These are phyloP conservation scores for Mesembrinibis cayennensis DNA, from an alignment of 2,113 vertebrate genomes.

Conservation along the genomic window DNA sequence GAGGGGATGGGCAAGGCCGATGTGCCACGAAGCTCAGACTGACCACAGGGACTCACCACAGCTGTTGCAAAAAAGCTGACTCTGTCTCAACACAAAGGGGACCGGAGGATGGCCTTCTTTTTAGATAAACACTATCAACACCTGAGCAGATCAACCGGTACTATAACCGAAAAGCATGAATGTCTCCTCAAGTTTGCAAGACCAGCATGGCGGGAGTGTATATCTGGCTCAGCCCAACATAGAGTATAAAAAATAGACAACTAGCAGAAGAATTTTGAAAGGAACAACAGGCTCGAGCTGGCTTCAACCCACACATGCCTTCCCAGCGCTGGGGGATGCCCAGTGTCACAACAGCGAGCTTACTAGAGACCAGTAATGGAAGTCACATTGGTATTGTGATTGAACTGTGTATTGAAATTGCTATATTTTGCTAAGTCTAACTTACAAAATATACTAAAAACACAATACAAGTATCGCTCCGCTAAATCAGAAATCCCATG, in stretches of 20 bases:
- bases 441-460: neutral
- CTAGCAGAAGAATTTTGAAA: neutral
- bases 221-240: neutral
- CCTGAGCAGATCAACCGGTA: neutral
- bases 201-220: neutral
- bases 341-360: rapidly evolving
- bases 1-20: rapidly evolving
- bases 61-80: neutral
- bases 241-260: neutral
- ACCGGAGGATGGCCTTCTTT: neutral
- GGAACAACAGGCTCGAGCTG: neutral
- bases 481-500: rapidly evolving
- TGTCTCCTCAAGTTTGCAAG: neutral
- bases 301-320: neutral
- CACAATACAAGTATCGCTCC: neutral
- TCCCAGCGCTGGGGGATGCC: neutral
- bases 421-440: neutral
- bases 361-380: rapidly evolving
- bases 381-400: neutral
- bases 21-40: neutral
- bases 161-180: neutral
- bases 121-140: neutral
- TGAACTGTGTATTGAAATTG: neutral
- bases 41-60: neutral
- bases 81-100: neutral